phyloP scores from a whole-genome alignment of 2,888 invertebrate genomes.

The Ptilodon capucinus region DNA sequence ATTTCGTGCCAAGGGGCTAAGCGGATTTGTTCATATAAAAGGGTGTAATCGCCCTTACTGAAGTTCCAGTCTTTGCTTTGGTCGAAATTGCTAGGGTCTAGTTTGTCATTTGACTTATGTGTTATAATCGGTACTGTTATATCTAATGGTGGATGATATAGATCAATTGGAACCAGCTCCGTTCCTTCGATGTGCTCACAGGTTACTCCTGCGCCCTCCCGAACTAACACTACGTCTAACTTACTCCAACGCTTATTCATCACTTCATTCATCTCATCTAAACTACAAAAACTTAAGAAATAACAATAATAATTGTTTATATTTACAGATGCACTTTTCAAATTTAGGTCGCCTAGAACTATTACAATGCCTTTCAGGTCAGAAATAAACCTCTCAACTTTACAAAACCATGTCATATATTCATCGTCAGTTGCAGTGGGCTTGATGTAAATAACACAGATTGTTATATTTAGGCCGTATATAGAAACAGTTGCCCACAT shows the following conservation, averaged over 20 bases:
- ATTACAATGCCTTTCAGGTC: background rate
- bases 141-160: background rate
- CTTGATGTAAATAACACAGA: background rate
- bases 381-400: background rate
- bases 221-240: too few species aligned
- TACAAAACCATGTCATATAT: background rate
- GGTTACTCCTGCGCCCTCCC: too few species aligned
- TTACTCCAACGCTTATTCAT: too few species aligned
- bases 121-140: background rate
- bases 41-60: background rate
- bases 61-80: background rate
- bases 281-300: slow-evolving; percentile 1
- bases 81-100: background rate
- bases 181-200: too few species aligned
- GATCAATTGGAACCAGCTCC: background rate
- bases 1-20: too few species aligned
- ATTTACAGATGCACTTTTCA: slow-evolving; percentile 2
- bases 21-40: too few species aligned
- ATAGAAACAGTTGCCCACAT: background rate
- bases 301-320: slow-evolving; percentile 2
- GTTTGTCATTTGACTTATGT: background rate
- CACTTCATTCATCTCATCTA: slow-evolving; percentile 2
- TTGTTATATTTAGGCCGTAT: background rate
- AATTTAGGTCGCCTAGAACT: slow-evolving; percentile 2
- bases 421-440: background rate